Conservation (phyloP, 2,113 vertebrate species). For the Laticauda laticaudata region DNA sequence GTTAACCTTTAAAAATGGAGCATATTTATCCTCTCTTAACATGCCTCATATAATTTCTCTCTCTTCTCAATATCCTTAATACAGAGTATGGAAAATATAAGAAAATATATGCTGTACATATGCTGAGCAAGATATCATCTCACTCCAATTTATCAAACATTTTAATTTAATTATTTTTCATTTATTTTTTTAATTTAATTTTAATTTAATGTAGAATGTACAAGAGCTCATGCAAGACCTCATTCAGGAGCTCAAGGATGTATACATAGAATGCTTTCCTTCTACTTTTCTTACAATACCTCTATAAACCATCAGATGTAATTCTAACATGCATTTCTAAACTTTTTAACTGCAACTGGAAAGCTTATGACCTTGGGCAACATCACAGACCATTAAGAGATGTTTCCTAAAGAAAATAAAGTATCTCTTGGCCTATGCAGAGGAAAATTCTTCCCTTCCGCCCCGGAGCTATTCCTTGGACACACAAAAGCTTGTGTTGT, state of each 20-base stretch:
- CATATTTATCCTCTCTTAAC: background rate
- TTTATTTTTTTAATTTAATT: background rate
- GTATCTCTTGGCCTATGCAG: background rate
- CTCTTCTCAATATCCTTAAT: background rate
- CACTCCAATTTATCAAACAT: background rate
- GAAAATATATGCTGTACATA: background rate
- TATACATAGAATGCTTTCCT: background rate
- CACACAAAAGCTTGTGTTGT: background rate
- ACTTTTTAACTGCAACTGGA: background rate
- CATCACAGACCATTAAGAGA: background rate
- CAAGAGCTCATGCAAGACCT: background rate
- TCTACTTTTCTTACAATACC: background rate
- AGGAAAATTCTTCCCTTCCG: background rate
- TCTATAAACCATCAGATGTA: background rate
- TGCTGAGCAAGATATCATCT: background rate
- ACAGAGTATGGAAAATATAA: background rate
- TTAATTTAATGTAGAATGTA: background rate
- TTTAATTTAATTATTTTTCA: background rate
- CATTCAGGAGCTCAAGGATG: background rate
- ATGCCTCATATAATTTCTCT: background rate
- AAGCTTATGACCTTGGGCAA: background rate
- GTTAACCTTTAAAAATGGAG: background rate
- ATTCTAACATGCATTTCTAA: background rate
- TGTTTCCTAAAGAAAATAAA: background rate
- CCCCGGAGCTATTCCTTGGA: background rate